Evolutionary conservation across 92 coral and sea anemone species (phyloP), one percentile per base, ranked within the genome.

Genomic region (Epizoanthus scotinus): DNA sequence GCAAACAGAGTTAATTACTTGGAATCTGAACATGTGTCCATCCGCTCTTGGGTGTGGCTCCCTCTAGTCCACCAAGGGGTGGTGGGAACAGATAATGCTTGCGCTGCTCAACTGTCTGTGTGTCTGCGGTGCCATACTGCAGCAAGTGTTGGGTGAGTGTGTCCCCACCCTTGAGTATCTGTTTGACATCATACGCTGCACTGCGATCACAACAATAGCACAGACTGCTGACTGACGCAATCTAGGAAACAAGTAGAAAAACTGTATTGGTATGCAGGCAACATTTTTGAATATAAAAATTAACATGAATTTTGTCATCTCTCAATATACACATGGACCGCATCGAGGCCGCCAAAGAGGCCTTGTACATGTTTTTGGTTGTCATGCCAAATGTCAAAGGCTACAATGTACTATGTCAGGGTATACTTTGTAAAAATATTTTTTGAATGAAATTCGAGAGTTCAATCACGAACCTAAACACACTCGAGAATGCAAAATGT

Each of bases 21-120:
- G 99, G 99, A 52, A 95, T 95, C 69, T 95, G 99, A 25, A 95
- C 97, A 57, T 88, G 90, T 9, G 98, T 81, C 99, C 99, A 95
- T 58, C 99, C 99, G 42, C 90, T 90, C 54, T 79, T 82, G 21
- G 99, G 99, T n/a, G 88, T 88, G 82, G 94, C 89, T 40, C 91
- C 98, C 18, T 93, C 98, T 63, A 95, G 75, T 24, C 99, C 99
- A n/a, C 99, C 98, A 40, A 85, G 83, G 40, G 96, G 91, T 18
- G 84, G 69, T 10, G 99, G 96, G 74, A 93, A 95, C 31, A 95
- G 90, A 52, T 83, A 84, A 25, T 87, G 85, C 67, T 89, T 93
- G 65, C 85, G 79, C 50, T 89, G 64, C 61, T 86, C 79, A 13
- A 93, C 59, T 49, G 94, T 85, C 34, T 80, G 83, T 47, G 77